These are phyloP conservation scores for Rhea americana DNA, from an alignment of 2,113 vertebrate genomes.

Conservation along the genomic window DNA sequence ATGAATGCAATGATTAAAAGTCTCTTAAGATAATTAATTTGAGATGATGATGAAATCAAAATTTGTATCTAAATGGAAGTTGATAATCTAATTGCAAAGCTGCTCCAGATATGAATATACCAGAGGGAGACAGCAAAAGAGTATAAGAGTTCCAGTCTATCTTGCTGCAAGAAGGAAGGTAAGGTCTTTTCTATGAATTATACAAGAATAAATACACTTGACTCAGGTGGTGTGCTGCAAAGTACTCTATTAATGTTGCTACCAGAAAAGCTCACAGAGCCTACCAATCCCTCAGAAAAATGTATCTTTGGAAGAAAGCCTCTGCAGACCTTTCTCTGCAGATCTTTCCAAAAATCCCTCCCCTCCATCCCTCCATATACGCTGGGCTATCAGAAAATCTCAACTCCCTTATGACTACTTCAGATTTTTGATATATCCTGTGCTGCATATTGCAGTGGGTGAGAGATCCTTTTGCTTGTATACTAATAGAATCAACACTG, in stretches of 20 bases:
- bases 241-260: background rate
- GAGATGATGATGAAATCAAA: slow-evolving; percentile 12
- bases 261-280: background rate
- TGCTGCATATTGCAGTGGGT: background rate
- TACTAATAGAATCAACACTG: background rate
- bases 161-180: background rate
- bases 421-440: background rate
- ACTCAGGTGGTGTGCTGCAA: background rate
- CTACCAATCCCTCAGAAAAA: background rate
- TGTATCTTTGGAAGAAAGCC: background rate
- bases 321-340: background rate
- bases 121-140: background rate
- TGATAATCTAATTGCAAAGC: background rate
- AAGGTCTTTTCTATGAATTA: background rate
- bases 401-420: background rate
- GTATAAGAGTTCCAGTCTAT: background rate
- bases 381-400: background rate
- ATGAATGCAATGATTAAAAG: slow-evolving; percentile 2
- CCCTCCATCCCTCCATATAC: background rate
- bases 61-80: background rate
- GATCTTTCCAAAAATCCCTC: background rate
- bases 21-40: slow-evolving; percentile 44
- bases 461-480: background rate
- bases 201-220: background rate
- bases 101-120: background rate